phyloP scores from a whole-genome alignment of 2,113 vertebrate species.

The Smithornis capensis region DNA sequence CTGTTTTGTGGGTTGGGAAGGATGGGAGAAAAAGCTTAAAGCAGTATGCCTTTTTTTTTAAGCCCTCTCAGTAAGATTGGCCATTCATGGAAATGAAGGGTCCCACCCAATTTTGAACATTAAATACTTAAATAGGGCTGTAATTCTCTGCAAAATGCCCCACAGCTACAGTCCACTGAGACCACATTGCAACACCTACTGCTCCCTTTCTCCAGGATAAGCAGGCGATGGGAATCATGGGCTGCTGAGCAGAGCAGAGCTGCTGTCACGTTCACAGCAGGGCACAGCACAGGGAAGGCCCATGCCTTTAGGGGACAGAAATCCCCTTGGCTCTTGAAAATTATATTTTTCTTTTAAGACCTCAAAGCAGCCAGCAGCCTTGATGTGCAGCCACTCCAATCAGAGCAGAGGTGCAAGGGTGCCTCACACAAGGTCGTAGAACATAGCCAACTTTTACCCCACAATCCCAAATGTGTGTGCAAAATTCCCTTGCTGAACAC shows the following conservation, averaged over 20 bases:
- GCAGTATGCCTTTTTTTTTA: not conserved
- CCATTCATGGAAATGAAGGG: not conserved
- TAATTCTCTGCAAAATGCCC: not conserved
- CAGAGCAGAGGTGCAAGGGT: not conserved
- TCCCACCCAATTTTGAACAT: not conserved
- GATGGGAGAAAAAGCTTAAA: not conserved
- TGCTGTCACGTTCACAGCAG: not conserved
- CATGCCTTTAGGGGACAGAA: not conserved
- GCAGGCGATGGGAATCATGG: rapidly evolving
- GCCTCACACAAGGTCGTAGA: not conserved
- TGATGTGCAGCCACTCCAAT: rapidly evolving
- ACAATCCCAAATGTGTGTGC: not conserved
- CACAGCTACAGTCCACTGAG: not conserved
- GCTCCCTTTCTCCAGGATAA: not conserved
- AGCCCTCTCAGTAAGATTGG: too few species aligned
- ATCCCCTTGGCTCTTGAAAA: not conserved
- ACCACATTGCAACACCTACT: not conserved
- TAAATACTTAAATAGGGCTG: not conserved
- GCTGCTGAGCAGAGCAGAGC: not conserved
- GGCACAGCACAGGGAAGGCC: not conserved
- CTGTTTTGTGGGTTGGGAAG: not conserved
- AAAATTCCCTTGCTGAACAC: not conserved
- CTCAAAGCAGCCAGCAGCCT: not conserved
- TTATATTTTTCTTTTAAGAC: not conserved
- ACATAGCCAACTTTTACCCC: not conserved